Evolutionary conservation across 2,888 invertebrate species (phyloP).

Genomic region (Erannis defoliaria): DNA sequence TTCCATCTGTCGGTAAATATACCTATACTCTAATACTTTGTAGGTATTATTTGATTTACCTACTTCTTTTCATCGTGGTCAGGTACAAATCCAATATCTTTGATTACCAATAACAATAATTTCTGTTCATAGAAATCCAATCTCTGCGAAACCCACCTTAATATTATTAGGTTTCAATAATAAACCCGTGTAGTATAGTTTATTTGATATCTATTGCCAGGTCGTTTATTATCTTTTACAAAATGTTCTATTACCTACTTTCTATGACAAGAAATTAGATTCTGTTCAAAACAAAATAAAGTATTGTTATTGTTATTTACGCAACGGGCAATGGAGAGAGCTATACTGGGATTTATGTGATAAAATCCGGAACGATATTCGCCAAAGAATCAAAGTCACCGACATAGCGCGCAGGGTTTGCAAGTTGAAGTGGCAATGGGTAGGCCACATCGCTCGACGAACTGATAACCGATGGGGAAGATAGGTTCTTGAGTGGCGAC

Average conservation of each 20-base stretch:
- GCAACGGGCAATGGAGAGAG: no score
- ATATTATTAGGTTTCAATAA: slow-evolving; percentile 44
- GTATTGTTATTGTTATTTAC: no score
- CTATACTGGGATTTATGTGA: no score
- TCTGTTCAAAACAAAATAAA: no score
- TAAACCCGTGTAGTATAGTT: slow-evolving; percentile 27
- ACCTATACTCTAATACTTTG: not conserved
- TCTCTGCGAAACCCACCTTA: slow-evolving; percentile 28
- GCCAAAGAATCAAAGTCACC: no score
- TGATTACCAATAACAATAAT: slow-evolving; percentile 37
- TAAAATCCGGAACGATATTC: no score
- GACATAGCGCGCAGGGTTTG: no score
- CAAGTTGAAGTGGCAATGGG: no score
- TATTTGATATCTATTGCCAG: slow-evolving; percentile 30
- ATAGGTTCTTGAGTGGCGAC: no score
- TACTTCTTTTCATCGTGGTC: slow-evolving; percentile 21
- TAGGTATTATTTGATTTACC: slow-evolving; percentile 12
- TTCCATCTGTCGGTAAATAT: not conserved
- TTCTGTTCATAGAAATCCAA: slow-evolving; percentile 35
- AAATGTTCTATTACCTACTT: not conserved
- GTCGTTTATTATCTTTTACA: slow-evolving; percentile 28
- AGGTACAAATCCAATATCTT: slow-evolving; percentile 28
- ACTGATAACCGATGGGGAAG: no score
- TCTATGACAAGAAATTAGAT: no score
- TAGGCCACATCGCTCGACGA: no score